Percentiles rank a stretch among this genome's conserved stretches.
Conservation (phyloP, 2,113 vertebrate species). For the Polypterus bichir region DNA sequence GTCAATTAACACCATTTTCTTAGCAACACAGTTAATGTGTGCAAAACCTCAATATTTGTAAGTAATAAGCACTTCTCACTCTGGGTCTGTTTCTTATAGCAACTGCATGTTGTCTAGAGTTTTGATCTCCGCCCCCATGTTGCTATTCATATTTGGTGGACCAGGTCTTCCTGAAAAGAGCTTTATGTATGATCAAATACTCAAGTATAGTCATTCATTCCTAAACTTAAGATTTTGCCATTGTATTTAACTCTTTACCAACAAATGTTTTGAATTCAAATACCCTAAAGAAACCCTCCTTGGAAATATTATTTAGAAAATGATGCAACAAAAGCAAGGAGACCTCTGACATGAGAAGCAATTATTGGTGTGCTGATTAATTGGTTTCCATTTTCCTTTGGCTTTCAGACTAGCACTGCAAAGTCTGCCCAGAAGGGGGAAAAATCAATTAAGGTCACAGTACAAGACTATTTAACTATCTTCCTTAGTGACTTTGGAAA, state of each 20-base stretch:
- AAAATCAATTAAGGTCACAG: background rate
- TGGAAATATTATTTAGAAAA: background rate
- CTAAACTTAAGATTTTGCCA: background rate
- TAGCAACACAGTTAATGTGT: no score
- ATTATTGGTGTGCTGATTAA: background rate
- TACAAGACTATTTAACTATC: no score
- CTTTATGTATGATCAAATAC: slow-evolving; percentile 13
- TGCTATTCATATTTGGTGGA: slow-evolving; percentile 1
- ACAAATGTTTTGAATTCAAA: background rate
- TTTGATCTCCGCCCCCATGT: slow-evolving; percentile 5
- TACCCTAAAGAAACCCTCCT: background rate
- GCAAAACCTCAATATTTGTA: no score
- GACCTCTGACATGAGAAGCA: background rate
- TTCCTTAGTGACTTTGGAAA: no score
- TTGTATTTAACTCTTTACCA: slow-evolving; percentile 7
- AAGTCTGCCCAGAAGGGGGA: background rate
- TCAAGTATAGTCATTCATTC: slow-evolving; percentile 12
- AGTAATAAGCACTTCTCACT: slow-evolving; percentile 1
- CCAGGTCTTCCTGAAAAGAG: slow-evolving; percentile 7
- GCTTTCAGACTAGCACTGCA: background rate
- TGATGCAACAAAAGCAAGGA: background rate
- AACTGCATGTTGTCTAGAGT: slow-evolving; percentile 11
- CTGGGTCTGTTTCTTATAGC: background rate
- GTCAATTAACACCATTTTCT: no score
- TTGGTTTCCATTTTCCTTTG: background rate